phyloP scores from a whole-genome alignment of 2,888 invertebrate species.

The Bellardia bayeri region DNA sequence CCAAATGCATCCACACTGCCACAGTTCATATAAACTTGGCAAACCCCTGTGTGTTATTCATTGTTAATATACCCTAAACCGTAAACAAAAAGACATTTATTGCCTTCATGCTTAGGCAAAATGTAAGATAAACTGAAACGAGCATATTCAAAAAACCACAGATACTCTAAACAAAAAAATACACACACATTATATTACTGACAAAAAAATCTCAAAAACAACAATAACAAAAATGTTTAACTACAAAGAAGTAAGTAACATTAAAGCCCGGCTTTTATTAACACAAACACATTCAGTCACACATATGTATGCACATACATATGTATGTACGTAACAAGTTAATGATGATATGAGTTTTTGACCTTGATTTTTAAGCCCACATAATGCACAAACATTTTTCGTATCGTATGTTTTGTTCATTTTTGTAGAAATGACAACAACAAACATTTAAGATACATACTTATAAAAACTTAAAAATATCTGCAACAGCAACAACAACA shows the following conservation, averaged over 20 bases:
- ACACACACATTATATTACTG: slow-evolving; percentile 4
- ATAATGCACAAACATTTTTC: slow-evolving; percentile 58
- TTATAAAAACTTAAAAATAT: slow-evolving; percentile 7
- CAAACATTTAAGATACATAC: slow-evolving; percentile 29
- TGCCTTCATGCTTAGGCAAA: slow-evolving; percentile 52
- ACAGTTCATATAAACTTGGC: background rate
- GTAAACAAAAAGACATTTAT: slow-evolving; percentile 43
- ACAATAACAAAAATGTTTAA: slow-evolving; percentile 41
- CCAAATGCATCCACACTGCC: background rate
- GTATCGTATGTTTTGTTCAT: slow-evolving; percentile 16
- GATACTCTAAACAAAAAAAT: background rate
- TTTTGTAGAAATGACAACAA: slow-evolving; percentile 11
- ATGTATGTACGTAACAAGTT: slow-evolving; percentile 16
- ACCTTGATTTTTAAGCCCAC: slow-evolving; percentile 73
- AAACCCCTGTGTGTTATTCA: background rate
- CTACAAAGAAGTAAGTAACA: slow-evolving; percentile 61
- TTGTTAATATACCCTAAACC: slow-evolving; percentile 29
- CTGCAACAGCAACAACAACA: slow-evolving; percentile 7
- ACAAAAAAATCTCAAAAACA: slow-evolving; percentile 33
- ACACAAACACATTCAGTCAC: background rate
- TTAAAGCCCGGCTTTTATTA: slow-evolving; percentile 62
- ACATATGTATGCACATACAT: background rate
- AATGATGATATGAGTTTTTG: slow-evolving; percentile 68
- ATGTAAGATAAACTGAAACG: slow-evolving; percentile 31
- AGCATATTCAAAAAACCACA: background rate